Conservation (phyloP, 2,888 invertebrate species). For the Pseudolycoriella hygida region DNA sequence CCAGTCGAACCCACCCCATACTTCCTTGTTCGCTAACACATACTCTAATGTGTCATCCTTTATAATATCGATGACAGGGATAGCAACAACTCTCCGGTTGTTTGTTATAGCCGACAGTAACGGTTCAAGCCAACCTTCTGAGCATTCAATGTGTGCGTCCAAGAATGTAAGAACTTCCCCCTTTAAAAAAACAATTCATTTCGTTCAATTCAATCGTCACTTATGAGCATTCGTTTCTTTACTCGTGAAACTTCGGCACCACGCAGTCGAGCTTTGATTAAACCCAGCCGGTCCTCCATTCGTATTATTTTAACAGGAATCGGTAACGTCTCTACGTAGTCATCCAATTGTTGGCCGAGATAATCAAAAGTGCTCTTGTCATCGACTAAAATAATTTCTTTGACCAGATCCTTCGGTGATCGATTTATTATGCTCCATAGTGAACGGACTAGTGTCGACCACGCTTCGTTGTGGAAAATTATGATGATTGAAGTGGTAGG, state of each 20-base stretch:
- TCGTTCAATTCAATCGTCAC: not conserved
- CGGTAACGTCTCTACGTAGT: not conserved
- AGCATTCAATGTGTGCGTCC: slow-evolving; percentile 17
- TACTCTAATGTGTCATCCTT: slow-evolving; percentile 20
- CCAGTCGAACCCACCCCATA: slow-evolving; percentile 8
- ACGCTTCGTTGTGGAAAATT: slow-evolving; percentile 98
- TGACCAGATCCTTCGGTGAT: slow-evolving; percentile 70
- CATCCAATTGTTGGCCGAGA: slow-evolving; percentile 28
- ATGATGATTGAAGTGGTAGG: slow-evolving; percentile 94
- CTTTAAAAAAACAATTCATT: not conserved
- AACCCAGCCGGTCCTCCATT: slow-evolving; percentile 10
- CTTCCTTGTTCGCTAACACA: slow-evolving; percentile 3
- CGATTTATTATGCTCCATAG: slow-evolving; percentile 94
- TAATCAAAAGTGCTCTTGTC: slow-evolving; percentile 32
- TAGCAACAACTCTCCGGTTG: slow-evolving; percentile 13
- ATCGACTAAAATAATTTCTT: slow-evolving; percentile 78
- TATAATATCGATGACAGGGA: slow-evolving; percentile 24
- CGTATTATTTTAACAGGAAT: not conserved
- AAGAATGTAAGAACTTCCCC: slow-evolving; percentile 15
- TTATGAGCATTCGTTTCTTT: not conserved
- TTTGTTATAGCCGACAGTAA: slow-evolving; percentile 17
- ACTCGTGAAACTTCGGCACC: slow-evolving; percentile 13
- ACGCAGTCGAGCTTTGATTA: slow-evolving; percentile 14
- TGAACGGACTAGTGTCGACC: slow-evolving; percentile 88
- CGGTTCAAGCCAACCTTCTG: slow-evolving; percentile 19